phyloP scores from a whole-genome alignment of 2,797 vertebrate genomes.

The Steatocranus sp. region DNA sequence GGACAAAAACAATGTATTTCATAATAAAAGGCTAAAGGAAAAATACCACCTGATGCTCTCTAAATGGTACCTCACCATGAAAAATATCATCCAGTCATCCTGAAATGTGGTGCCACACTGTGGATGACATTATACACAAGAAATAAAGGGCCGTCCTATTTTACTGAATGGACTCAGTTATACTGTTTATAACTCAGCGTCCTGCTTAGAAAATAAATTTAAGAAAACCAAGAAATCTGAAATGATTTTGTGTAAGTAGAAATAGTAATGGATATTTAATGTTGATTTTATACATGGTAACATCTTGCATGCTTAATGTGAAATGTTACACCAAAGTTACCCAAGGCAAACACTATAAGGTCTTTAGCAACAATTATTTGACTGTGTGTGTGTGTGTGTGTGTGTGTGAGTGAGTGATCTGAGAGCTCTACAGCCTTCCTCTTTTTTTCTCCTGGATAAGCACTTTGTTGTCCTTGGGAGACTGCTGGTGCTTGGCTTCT shows the following conservation, averaged over 20 bases:
- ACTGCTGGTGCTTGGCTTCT: slow-evolving; percentile 68
- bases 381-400: background rate
- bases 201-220: background rate
- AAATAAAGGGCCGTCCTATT: background rate
- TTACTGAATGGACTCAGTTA: background rate
- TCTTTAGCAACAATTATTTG: slow-evolving; percentile 7
- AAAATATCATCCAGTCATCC: background rate
- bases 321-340: background rate
- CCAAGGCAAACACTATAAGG: background rate
- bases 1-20: background rate
- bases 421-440: slow-evolving; percentile 42
- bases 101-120: background rate
- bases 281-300: background rate
- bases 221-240: background rate
- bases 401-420: slow-evolving; percentile 18
- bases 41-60: background rate
- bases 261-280: background rate
- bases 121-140: background rate
- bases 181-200: background rate
- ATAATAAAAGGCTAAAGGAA: background rate
- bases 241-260: background rate
- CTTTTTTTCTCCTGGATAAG: slow-evolving; percentile 64
- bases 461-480: slow-evolving; percentile 76
- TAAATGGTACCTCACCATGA: background rate
- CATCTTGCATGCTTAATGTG: background rate